Evolutionary conservation across 2,113 vertebrate species (phyloP), one percentile per base, ranked within the genome.

Genomic region (Poeciliopsis turrubarensis): DNA sequence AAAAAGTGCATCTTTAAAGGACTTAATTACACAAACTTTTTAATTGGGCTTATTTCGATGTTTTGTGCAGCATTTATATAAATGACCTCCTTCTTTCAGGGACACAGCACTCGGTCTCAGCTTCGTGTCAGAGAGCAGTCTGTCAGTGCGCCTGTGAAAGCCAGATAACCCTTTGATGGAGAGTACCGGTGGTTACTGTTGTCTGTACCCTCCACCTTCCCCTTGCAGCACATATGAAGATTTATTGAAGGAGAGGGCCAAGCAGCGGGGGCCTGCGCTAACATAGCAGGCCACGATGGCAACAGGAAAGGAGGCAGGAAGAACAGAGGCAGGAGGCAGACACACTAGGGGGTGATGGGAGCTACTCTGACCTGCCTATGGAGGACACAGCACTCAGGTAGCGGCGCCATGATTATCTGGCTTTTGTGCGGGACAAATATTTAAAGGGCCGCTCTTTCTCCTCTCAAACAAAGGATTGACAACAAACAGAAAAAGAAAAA

Each of bases 91-190:
- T 63, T 65, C 80, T 83, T 85, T 90, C 86, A 79, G 85, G 89
- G 83, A 83, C 79, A 62, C 76, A 83, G 88, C 88, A 80, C 87
- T 89, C 41, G 86, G 81, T 80, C 82, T 88, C 82, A 90, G 84
- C 87, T 89, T 86, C 77, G 61, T 88, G 88, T 89, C 88, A 90
- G 81, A 68, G 86, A 91, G 87, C 82, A 71, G 92, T 91, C 91
- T 89, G 87, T 92, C 90, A 84, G 78, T 34, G 87, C n/a, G 87
- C 82, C 93, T 94, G 92, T 87, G 92, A 89, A 91, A 91, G 89
- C 89, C 89, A 89, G 93, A 93, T 94, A 93, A 94, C 93, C 90
- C 93, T 94, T 94, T 94, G 92, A 94, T 92, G 91, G 90, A 92
- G 91, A 92, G 89, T 77, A 89, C 34, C 67, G 22, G 76, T 83